Conservation (phyloP, 2,888 invertebrate species). For the Agrochola litura region DNA sequence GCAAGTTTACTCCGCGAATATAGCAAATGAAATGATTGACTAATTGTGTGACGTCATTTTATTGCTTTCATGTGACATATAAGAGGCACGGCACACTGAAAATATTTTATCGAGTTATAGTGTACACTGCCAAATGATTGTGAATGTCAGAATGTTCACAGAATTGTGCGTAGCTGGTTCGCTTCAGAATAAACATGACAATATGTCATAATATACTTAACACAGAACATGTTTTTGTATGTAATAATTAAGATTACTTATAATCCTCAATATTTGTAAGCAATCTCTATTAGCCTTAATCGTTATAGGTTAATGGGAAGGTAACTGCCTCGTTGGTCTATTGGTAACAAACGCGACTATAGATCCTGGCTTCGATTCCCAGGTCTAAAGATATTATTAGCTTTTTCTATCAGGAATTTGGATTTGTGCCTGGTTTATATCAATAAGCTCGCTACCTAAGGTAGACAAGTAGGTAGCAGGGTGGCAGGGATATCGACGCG, state of each 20-base stretch:
- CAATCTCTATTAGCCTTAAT: not conserved
- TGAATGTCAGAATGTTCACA: conserved; percentile 15
- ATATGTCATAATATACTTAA: not conserved
- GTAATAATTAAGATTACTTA: not conserved
- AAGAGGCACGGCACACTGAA: conserved; percentile 24
- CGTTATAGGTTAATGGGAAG: not conserved
- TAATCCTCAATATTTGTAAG: not conserved
- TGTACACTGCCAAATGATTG: conserved; percentile 41
- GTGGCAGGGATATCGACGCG: too few species aligned
- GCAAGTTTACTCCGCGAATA: conserved; percentile 18
- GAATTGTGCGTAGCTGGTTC: conserved; percentile 37
- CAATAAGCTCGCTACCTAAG: not conserved
- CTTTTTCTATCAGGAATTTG: not conserved
- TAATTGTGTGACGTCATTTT: conserved; percentile 52
- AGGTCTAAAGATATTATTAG: too few species aligned
- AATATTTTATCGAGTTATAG: conserved; percentile 56
- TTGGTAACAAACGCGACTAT: not conserved
- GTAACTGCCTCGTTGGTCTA: not conserved
- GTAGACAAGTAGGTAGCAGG: too few species aligned
- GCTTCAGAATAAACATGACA: conserved; percentile 3
- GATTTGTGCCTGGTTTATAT: not conserved
- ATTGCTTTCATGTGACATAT: conserved; percentile 59
- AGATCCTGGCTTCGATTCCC: not conserved
- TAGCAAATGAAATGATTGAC: conserved; percentile 46
- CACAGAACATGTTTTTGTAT: not conserved